Evolutionary conservation across 2,888 invertebrate species (phyloP), one percentile per base, ranked within the genome.

Genomic region (Philereme transversata): DNA sequence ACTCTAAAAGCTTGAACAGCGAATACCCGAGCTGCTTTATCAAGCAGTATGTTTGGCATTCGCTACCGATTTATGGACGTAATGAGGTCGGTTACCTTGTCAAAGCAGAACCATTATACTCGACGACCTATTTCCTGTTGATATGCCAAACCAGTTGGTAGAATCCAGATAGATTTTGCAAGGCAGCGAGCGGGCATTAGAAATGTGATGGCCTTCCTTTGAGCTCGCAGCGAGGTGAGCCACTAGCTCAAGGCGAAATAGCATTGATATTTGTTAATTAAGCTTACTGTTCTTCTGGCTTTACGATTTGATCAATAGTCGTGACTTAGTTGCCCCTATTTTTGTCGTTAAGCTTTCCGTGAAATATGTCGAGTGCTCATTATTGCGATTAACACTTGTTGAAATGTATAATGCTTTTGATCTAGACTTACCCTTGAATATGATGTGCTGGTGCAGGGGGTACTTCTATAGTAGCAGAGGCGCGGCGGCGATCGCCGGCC

Each of bases 401-500:
- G 4, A 38, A 7, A 5, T 6, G 38, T 5, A 5, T 45, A n/a
- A n/a, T 22, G 3, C 5, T 45, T 45, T 6, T 33, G 10, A 47
- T 47, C 8, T 22, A 6, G 6, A 93, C 95, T 94, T 88, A 97
- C 97, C 95, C 96, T 86, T 95, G 93, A 84, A 89, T 81, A 69
- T 86, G 88, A 83, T 88, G 89, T 70, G 86, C 74, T 75, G 97
- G 97, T 54, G 62, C 43, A n/a, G 62, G 62, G 38, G 62, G 62
- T 78, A 97, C 97, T 88, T 97, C 97, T 81, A 97, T 97, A 84
- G 95, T 96, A 82, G 96, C 96, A 64, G 97, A 96, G 73, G 94
- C 94, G 77, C 97, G 94, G 85, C 96, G 95, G 75, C 97, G 94
- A 90, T 97, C 97, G 70, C 96, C 97, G 50, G 97, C 97, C 95